Evolutionary conservation across 1,140 invertebrate genomes (phyloP), one percentile per base, ranked within the genome.

Genomic region (Lamellibrachia luymesi): DNA sequence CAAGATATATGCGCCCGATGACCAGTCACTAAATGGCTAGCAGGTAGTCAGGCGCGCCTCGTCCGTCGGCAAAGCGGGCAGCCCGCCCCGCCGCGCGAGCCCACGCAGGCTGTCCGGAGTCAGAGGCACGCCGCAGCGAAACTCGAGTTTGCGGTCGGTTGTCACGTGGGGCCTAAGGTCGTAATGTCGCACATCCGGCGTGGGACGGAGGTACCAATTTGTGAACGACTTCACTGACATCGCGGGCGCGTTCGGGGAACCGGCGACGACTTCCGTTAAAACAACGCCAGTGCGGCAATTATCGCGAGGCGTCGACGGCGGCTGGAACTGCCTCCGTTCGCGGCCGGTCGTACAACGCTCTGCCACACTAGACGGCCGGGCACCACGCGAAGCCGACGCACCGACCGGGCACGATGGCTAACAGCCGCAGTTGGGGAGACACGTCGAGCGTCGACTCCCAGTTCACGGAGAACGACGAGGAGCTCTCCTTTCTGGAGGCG

Each of bases 401-500:
- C 22, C 91, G 91, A n/a, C 27, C 49, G 17, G 91, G 2, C 91
- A n/a, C 49, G 8, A 64, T 51, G 50, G 92, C 27, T 50, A 49
- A 64, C 92, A 52, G 92, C 27, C 56, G 50, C 50, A 91, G 91
- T 22, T 93, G 90, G 93, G 89, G 89, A 8, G 92, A 91, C 38
- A 91, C 92, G 49, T 93, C 25, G 25, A 93, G 92, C 27, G 91
- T 90, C 49, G 93, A 94, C 64, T 93, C 92, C 22, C 92, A 94
- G 90, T 93, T 92, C 91, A 90, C 90, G 6, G 93, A 92, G 51
- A 90, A 90, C 27, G 93, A 93, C 50, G 91, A 93, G 38, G 92
- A 93, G 8, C 90, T 93, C n/a, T 92, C 92, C 49, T 93, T 94
- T 56, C 91, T 94, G 27, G 93, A 94, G 38, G 93, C 93, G 50